Conservation (phyloP, 2,888 invertebrate genomes). For the Salticus scenicus region DNA sequence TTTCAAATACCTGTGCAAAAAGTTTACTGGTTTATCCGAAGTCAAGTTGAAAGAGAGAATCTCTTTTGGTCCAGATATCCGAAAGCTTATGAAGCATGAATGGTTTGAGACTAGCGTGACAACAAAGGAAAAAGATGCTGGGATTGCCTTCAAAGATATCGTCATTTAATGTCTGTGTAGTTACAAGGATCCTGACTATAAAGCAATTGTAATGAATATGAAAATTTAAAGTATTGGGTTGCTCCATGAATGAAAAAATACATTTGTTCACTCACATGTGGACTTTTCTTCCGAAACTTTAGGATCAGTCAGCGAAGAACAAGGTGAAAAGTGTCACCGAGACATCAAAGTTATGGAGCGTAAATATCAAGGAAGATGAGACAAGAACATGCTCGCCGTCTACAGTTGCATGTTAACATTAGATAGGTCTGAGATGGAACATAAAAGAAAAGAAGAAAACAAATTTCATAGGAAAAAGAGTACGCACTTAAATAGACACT, state of each 20-base stretch:
- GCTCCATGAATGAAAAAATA: constrained; percentile 59
- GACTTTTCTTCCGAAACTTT: constrained; percentile 42
- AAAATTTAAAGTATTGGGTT: constrained; percentile 71
- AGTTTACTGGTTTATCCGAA: constrained; percentile 39
- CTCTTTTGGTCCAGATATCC: constrained; percentile 54
- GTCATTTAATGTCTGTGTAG: constrained; percentile 22
- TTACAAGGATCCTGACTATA: too few relatives aligned
- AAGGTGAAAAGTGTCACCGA: constrained; percentile 34
- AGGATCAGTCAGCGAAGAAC: constrained; percentile 1
- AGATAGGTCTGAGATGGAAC: not conserved
- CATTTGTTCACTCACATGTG: constrained; percentile 30
- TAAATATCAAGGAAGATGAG: too few relatives aligned
- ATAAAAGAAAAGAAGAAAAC: not conserved
- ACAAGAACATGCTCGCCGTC: too few relatives aligned
- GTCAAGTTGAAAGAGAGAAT: too few relatives aligned
- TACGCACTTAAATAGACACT: not conserved
- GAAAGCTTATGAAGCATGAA: constrained; percentile 48
- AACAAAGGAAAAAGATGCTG: constrained; percentile 31
- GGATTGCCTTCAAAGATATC: not conserved
- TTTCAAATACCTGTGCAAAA: too few relatives aligned
- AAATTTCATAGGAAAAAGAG: not conserved
- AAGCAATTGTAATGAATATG: constrained; percentile 38
- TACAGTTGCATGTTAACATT: not conserved
- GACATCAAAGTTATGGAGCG: too few relatives aligned
- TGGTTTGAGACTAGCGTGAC: constrained; percentile 65